A percentile compares a stretch with the other conserved stretches of the same genome.
Conservation (phyloP, 2,888 invertebrate species). For the Agrotis exclamationis region DNA sequence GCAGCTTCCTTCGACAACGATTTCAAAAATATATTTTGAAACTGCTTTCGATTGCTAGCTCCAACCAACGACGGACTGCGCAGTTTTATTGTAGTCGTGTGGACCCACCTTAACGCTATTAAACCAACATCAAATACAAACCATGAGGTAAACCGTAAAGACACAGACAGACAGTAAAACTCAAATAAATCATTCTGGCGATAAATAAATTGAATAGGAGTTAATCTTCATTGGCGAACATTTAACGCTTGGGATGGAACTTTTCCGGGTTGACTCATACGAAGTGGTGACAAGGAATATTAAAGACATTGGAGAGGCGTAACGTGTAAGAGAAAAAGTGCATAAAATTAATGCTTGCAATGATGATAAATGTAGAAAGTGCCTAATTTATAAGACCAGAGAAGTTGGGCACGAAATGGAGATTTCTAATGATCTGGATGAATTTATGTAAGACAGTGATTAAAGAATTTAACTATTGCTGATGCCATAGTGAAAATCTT, state of each 20-base stretch:
- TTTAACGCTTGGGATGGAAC: slow-evolving; percentile 4
- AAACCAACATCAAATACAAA: slow-evolving; percentile 21
- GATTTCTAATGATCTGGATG: too few species aligned
- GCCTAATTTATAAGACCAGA: too few species aligned
- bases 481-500: too few species aligned
- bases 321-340: background rate
- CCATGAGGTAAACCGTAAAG: slow-evolving; percentile 35
- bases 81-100: too few species aligned
- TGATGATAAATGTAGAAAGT: too few species aligned
- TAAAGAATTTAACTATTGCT: background rate
- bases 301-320: background rate
- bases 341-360: too few species aligned
- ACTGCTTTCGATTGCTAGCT: too few species aligned
- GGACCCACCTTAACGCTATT: slow-evolving; percentile 15
- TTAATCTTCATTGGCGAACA: slow-evolving; percentile 13
- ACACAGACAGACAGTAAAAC: slow-evolving; percentile 41
- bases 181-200: slow-evolving; percentile 47
- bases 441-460: background rate
- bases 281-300: background rate
- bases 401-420: background rate
- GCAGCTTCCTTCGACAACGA: too few species aligned
- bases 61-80: too few species aligned
- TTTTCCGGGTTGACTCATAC: slow-evolving; percentile 30
- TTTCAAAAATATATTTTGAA: too few species aligned
- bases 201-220: slow-evolving; percentile 21